phyloP scores from a whole-genome alignment of 2,113 vertebrate species.

The Aphyosemion australe region DNA sequence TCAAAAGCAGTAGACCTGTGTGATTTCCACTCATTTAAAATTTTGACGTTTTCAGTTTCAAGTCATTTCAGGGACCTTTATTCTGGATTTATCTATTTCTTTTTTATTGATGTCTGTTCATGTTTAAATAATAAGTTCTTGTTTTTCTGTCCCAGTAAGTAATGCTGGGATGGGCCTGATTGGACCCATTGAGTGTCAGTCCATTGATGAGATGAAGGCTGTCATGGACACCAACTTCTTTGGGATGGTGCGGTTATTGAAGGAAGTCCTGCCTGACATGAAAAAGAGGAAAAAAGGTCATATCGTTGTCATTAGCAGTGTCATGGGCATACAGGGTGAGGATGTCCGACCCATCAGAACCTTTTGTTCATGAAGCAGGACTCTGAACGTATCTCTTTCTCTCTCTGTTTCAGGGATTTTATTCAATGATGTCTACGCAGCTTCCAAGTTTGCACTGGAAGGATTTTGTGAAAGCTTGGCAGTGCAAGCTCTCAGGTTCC shows the following conservation, averaged over 20 bases:
- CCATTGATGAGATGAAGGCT: constrained; percentile 84
- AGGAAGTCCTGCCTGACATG: constrained; percentile 87
- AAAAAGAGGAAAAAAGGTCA: constrained; percentile 86
- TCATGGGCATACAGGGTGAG: constrained; percentile 89
- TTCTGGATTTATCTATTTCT: too few species aligned
- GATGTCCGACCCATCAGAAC: not conserved
- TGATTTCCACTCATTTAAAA: too few species aligned
- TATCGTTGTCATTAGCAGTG: constrained; percentile 87
- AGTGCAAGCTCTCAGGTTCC: constrained; percentile 86
- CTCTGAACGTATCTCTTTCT: not conserved
- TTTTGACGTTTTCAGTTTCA: too few species aligned
- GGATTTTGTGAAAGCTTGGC: constrained; percentile 90
- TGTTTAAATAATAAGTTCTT: not conserved
- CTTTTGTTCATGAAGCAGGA: not conserved
- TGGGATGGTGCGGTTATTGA: constrained; percentile 84
- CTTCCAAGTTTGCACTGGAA: constrained; percentile 89
- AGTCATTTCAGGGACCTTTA: too few species aligned
- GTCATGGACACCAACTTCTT: constrained; percentile 92
- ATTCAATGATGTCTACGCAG: constrained; percentile 90
- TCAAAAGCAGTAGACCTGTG: too few species aligned
- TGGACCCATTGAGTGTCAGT: constrained; percentile 87
- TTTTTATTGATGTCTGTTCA: not conserved
- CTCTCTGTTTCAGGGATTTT: constrained; percentile 79
- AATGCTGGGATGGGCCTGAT: constrained; percentile 88
- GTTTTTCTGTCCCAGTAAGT: constrained; percentile 77